phyloP scores from a whole-genome alignment of 2,888 invertebrate genomes.

The Rapana venosa region DNA sequence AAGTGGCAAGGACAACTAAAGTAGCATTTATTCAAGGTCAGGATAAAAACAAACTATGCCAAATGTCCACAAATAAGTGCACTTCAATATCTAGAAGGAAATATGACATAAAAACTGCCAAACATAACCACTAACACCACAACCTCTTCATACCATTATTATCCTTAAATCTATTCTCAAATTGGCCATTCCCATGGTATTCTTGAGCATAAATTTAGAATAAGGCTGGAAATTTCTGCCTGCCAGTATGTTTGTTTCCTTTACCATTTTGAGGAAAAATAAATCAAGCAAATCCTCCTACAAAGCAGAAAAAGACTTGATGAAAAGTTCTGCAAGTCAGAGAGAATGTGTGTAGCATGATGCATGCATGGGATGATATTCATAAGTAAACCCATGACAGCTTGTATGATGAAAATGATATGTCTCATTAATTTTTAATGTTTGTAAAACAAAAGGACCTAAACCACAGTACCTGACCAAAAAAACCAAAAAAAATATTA shows the following conservation, averaged over 20 bases:
- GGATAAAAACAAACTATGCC: background rate
- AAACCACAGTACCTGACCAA: background rate
- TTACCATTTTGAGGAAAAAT: background rate
- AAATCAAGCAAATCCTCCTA: background rate
- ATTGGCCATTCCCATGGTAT: too few relatives aligned
- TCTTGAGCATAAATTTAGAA: too few relatives aligned
- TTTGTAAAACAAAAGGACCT: background rate
- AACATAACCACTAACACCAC: background rate
- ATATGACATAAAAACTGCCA: background rate
- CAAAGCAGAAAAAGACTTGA: background rate
- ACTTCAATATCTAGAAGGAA: background rate
- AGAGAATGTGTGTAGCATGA: background rate
- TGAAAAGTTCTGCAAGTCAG: background rate
- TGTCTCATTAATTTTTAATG: background rate
- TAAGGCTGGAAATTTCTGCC: too few relatives aligned
- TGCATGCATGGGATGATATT: background rate
- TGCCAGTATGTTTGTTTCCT: too few relatives aligned
- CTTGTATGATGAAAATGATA: background rate
- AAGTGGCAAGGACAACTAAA: background rate
- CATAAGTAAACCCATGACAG: background rate
- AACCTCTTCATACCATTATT: background rate
- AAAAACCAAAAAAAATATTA: background rate
- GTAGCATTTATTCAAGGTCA: background rate
- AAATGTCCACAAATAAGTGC: conserved; percentile 8
- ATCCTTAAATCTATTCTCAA: too few relatives aligned